phyloP scores from a whole-genome alignment of 2,888 invertebrate species.

The Lapara coniferarum region DNA sequence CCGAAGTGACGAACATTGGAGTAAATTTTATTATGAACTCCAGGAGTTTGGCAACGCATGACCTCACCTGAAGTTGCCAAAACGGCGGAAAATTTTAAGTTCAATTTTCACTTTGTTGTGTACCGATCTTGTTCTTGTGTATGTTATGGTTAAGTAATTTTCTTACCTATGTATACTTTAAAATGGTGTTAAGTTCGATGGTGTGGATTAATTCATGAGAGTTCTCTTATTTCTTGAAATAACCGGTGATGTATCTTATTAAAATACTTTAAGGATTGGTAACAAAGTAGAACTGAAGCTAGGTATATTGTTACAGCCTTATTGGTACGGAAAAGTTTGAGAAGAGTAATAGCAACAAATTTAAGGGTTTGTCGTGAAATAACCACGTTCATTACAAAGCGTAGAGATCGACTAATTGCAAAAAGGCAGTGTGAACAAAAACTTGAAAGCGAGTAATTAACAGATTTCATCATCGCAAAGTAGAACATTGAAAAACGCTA shows the following conservation, averaged over 20 bases:
- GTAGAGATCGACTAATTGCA: too few relatives aligned
- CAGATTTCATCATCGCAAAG: too few relatives aligned
- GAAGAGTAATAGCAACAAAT: too few relatives aligned
- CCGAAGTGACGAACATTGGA: conserved; percentile 32
- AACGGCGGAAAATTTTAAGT: conserved; percentile 23
- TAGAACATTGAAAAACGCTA: too few relatives aligned
- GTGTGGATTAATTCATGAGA: not conserved
- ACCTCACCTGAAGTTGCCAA: conserved; percentile 28
- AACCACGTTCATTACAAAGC: too few relatives aligned
- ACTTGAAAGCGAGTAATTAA: too few relatives aligned
- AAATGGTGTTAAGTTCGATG: not conserved
- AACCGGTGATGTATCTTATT: not conserved
- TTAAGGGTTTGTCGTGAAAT: too few relatives aligned
- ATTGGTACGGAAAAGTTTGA: too few relatives aligned
- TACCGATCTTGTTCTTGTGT: conserved; percentile 7
- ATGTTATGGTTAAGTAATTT: conserved; percentile 3
- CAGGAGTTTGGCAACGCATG: conserved; percentile 30
- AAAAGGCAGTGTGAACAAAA: too few relatives aligned
- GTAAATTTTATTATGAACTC: conserved; percentile 42
- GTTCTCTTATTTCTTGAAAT: not conserved
- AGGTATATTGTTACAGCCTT: too few relatives aligned
- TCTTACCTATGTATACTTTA: not conserved
- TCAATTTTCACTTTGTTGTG: conserved; percentile 19
- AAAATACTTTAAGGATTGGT: too few relatives aligned
- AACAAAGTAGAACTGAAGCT: too few relatives aligned